Base-by-base conservation (phyloP, 2,888 invertebrate genomes). In the Ecdyonurus torrentis region DNA sequence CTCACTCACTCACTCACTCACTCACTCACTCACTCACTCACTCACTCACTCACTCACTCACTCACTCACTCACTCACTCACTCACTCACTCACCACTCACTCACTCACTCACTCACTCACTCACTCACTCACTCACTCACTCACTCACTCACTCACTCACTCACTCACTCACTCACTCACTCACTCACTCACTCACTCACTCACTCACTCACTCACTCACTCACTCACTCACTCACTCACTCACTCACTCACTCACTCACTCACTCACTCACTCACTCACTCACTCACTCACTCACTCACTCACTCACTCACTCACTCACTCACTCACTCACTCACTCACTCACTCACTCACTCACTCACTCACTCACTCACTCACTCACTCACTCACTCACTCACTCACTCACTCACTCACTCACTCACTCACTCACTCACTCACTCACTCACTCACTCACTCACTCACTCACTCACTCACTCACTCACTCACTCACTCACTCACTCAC, bases 351-450 rank as follows among this genome's bases (percentile, higher is more conserved):
- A 58, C 58, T 58, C 58, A 58, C 19, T 58, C 58, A 58, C 58
- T 58, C 58, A 58, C 19, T 58, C 58, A 58, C 58, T 58, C 58
- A 58, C 19, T 58, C 58, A 58, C 58, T 58, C 58, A 58, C 19
- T 58, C 58, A 58, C 58, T 58, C 58, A 58, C 19, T 58, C 58
- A 58, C 58, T 58, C 58, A 58, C 19, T 58, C 58, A 58, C 58
- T 58, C 58, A 58, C 19, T 58, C 58, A 58, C 58, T 58, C 58
- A 58, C 19, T 58, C 58, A 58, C 58, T 58, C 58, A 58, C 19
- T 58, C 58, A 58, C 22, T 58, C 58, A 58, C 19, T 58, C 58
- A 58, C 60, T 60, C 60, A 60, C 23, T 60, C 60, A 60, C 60
- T 60, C 60, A 24, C 23, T 60, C 60, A 60, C 60, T 60, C 60